Conservation (phyloP, 2,888 invertebrate species). For the Andrena marginata region DNA sequence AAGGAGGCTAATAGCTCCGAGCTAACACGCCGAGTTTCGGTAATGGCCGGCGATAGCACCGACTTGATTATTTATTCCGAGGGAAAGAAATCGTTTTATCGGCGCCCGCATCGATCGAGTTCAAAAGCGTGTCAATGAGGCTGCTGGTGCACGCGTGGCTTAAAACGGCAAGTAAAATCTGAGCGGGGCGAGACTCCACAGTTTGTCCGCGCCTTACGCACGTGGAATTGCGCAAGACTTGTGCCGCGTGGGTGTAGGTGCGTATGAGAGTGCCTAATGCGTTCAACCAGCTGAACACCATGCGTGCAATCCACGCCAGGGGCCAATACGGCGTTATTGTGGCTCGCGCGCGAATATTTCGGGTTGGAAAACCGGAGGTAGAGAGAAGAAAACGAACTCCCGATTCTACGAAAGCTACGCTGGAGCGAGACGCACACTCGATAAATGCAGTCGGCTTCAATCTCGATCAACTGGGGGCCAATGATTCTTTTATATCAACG, state of each 20-base stretch:
- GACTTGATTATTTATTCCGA: not conserved
- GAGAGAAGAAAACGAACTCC: not conserved
- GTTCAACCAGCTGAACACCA: constrained; percentile 7
- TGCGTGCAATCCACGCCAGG: constrained; percentile 8
- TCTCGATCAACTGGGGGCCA: not conserved
- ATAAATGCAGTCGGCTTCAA: not conserved
- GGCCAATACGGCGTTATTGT: not conserved
- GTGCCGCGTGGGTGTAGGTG: constrained; percentile 37
- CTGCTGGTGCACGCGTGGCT: not conserved
- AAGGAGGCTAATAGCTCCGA: not conserved
- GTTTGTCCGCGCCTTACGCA: constrained; percentile 27
- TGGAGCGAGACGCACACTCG: not conserved
- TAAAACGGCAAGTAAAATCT: not conserved
- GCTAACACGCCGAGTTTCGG: not conserved
- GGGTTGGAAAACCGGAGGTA: not conserved
- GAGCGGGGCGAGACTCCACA: constrained; percentile 25
- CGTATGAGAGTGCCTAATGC: constrained; percentile 12
- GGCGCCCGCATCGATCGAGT: constrained; percentile 9
- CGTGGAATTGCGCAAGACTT: constrained; percentile 62
- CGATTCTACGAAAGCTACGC: not conserved
- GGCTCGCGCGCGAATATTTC: not conserved
- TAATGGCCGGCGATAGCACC: constrained; percentile 6
- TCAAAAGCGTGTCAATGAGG: constrained; percentile 6
- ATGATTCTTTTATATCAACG: not conserved
- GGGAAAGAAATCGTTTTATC: constrained; percentile 3